These are phyloP conservation scores for Mionectes macconnelli DNA, from an alignment of 2,113 vertebrate species.

Conservation along the genomic window DNA sequence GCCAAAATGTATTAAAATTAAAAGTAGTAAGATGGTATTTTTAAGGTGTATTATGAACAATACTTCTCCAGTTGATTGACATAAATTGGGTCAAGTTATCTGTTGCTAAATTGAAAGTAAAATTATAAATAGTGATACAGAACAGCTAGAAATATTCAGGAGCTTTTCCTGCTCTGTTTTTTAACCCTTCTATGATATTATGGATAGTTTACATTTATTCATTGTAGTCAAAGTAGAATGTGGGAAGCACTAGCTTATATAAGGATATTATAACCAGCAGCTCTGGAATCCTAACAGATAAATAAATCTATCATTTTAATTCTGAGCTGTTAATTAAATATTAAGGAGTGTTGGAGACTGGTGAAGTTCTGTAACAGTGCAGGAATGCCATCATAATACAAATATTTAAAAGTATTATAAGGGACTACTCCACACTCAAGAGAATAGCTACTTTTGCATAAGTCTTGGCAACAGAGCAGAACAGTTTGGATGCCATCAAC, in stretches of 20 bases:
- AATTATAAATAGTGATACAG: neutral
- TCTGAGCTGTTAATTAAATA: neutral
- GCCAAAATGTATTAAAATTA: neutral
- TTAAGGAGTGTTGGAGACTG: neutral
- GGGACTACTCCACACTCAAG: neutral
- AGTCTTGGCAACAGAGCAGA: neutral
- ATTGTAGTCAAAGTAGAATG: neutral
- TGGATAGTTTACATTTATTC: neutral
- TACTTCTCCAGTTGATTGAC: neutral
- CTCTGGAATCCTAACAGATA: neutral
- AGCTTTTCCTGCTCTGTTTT: neutral
- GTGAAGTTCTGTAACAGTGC: neutral
- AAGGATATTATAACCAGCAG: neutral
- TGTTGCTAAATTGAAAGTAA: neutral
- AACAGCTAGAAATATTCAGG: neutral
- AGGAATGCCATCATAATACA: neutral
- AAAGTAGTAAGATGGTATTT: neutral
- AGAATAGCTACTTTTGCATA: neutral
- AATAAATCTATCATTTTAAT: neutral
- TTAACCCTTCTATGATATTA: neutral
- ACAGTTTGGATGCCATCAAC: slow-evolving; percentile 6
- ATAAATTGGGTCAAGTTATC: neutral
- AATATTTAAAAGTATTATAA: neutral
- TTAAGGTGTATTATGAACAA: neutral
- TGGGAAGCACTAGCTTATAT: neutral